Evolutionary conservation across 2,797 vertebrate genomes (phyloP), one percentile per base, ranked within the genome.

Genomic region (Nyctalus aviator): DNA sequence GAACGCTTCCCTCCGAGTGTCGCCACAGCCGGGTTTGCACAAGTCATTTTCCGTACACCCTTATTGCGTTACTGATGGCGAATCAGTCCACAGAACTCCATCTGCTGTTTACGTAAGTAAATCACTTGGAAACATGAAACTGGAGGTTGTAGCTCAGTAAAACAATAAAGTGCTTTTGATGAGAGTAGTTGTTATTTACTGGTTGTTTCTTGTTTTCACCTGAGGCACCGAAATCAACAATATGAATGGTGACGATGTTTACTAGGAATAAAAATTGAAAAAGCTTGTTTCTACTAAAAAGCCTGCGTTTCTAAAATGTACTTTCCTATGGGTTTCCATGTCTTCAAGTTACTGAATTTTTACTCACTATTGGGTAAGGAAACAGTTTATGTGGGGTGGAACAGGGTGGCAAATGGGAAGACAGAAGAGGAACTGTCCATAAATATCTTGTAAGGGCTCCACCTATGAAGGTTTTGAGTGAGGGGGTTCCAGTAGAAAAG

Each of bases 131-230:
- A 95, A 96, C 37, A 68, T 17, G 55, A 95, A 72, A 91, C 13
- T 93, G 94, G n/a, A 97, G 97, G 83, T 79, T 95, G 84, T 87
- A 91, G 88, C 97, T 97, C 96, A 91, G 84, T 91, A 93, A 96
- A 97, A 97, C 90, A 73, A 96, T 98, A 98, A 98, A 98, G 98
- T 98, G 98, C 98, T 98, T 97, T 95, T 82, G 59, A 96, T 77
- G 86, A 96, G 89, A 97, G 84, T 21, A 62, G 96, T 92, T 97
- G 66, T 94, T 95, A 79, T 91, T 96, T 92, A 95, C 94, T 96
- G 23, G 35, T 89, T 94, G 88, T 91, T 96, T 95, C 81, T 97
- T 17, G 30, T 87, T 92, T 92, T 97, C 88, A 87, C 35, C 50
- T 53, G 94, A 97, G 96, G 94, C 68, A 91, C 85, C 66, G 57